Percentiles rank a stretch among this genome's conserved stretches.
phyloP scores from a whole-genome alignment of 2,113 vertebrate species.

The Corythornis cristatus region DNA sequence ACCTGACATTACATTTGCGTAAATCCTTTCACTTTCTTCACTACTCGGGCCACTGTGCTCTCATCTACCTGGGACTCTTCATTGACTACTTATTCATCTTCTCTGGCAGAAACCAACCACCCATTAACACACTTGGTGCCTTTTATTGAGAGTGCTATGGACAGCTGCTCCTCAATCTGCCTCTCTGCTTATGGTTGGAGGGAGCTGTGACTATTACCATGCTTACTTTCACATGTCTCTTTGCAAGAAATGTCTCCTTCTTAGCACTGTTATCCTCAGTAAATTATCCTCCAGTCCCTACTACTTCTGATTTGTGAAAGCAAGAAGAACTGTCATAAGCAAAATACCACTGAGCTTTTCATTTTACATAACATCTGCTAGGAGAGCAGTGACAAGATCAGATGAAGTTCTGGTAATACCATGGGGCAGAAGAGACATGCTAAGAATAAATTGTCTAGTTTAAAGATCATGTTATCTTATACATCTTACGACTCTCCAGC shows the following conservation, averaged over 20 bases:
- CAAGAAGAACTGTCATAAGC: conserved; percentile 3
- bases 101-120: not conserved
- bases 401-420: not conserved
- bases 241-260: not conserved
- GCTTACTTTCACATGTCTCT: not conserved
- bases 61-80: not conserved
- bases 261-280: not conserved
- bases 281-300: not conserved
- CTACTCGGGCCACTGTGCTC: not conserved
- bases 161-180: not conserved
- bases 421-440: not conserved
- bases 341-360: not conserved
- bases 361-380: not conserved
- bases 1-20: not conserved
- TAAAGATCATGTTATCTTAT: too few species aligned
- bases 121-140: not conserved
- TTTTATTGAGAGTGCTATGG: not conserved
- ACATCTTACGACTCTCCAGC: not conserved
- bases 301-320: not conserved
- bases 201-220: not conserved
- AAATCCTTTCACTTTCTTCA: not conserved
- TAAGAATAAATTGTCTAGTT: not conserved
- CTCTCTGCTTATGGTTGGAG: not conserved
- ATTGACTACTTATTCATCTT: not conserved
- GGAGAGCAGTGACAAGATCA: not conserved